These are phyloP conservation scores for Dromaius novaehollandiae DNA, from an alignment of 2,113 vertebrate species.

Conservation along the genomic window DNA sequence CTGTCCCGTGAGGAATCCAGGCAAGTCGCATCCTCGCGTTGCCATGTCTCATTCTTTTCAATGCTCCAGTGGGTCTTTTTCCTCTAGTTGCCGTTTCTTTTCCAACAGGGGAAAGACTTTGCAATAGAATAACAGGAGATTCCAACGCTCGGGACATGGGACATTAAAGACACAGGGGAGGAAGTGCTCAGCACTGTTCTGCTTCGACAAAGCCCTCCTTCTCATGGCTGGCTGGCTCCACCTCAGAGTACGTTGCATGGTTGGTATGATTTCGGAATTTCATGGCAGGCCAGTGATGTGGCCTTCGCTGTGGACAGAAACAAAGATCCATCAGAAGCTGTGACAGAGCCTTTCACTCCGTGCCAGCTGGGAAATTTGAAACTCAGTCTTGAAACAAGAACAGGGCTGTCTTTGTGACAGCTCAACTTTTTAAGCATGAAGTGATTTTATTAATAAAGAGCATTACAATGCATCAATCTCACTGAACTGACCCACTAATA, in stretches of 20 bases:
- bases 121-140: background rate
- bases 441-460: no score
- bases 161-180: background rate
- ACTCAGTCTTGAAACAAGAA: background rate
- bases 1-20: background rate
- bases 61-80: background rate
- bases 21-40: background rate
- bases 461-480: fast-evolving
- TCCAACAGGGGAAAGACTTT: background rate
- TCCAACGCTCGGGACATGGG: background rate
- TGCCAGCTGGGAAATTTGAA: background rate
- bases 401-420: background rate
- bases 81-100: background rate
- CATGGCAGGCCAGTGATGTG: slow-evolving; percentile 93
- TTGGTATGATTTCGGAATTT: slow-evolving; percentile 88
- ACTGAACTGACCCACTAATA: background rate
- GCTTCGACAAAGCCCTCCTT: slow-evolving; percentile 95
- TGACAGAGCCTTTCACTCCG: fast-evolving
- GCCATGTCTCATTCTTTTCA: background rate
- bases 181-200: slow-evolving; percentile 85
- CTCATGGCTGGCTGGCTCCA: slow-evolving; percentile 87
- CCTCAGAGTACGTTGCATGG: slow-evolving; percentile 86
- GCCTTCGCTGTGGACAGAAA: slow-evolving; percentile 78
- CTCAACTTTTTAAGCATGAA: no score
- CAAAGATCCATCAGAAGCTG: background rate